Evolutionary conservation across 2,113 vertebrate genomes (phyloP).

Genomic region (Lota lota): DNA sequence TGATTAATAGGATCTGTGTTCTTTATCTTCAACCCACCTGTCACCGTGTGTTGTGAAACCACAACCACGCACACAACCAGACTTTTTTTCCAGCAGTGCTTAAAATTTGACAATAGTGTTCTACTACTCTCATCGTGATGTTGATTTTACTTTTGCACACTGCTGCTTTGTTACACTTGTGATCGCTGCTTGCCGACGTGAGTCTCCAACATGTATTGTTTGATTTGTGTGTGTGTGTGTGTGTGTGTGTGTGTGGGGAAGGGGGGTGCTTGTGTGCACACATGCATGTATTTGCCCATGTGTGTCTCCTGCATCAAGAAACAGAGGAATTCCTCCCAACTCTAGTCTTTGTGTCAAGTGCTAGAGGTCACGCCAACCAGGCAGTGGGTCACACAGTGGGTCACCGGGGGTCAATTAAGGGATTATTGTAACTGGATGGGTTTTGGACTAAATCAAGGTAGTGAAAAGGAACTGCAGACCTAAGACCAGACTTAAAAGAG

Average conservation of each 20-base stretch:
- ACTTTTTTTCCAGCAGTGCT: conserved; percentile 24
- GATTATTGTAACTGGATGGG: conserved; percentile 53
- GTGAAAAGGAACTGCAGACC: conserved; percentile 11
- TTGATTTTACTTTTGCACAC: conserved; percentile 30
- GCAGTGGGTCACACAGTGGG: conserved; percentile 44
- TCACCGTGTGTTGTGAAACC: too few relatives aligned
- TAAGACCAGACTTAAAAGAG: not conserved
- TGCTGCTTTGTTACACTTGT: conserved; percentile 5
- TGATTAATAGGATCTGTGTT: too few relatives aligned
- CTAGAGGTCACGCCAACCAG: conserved; percentile 39
- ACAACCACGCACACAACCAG: too few relatives aligned
- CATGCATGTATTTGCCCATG: not conserved
- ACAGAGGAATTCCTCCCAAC: conserved; percentile 49
- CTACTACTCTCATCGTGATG: conserved; percentile 53
- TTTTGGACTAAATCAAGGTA: not conserved
- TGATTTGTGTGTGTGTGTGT: not conserved
- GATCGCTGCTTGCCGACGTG: not conserved
- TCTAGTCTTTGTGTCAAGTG: conserved; percentile 54
- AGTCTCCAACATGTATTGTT: not conserved
- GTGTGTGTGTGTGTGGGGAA: not conserved
- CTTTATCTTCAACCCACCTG: too few relatives aligned
- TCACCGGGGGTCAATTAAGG: conserved; percentile 44
- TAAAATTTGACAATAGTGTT: conserved; percentile 49
- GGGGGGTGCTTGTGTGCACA: not conserved
- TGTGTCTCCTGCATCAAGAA: conserved; percentile 36